Evolutionary conservation across 2,888 invertebrate species (phyloP), one percentile per base, ranked within the genome.

Genomic region (Hypomecis punctinalis): DNA sequence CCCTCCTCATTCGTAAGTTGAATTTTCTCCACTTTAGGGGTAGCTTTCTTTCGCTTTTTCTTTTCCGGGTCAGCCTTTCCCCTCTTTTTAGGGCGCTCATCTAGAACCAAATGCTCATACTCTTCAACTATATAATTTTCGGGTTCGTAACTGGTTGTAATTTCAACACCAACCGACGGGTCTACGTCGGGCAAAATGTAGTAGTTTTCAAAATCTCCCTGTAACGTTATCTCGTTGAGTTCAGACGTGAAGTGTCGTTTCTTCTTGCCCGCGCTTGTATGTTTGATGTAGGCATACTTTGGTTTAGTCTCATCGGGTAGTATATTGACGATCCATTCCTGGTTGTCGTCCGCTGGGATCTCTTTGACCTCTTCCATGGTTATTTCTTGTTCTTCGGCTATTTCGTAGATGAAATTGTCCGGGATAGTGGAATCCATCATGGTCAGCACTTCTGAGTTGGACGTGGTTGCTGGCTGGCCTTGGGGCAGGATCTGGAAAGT

Each of bases 301-400:
- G 91, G 88, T 42, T 88, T 89, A 0, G 78, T 64, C 0, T 87
- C 86, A 0, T 91, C 91, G 0, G 91, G 90, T 0, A 91, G 60
- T 0, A 92, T 90, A 56, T 91, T 92, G 0, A 92, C 90, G 1
- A 85, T 88, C 93, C 92, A 92, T n/a, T 91, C 90, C 0, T 81
- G 78, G 63, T 83, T 82, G 0, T 82, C 85, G 0, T 79, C 63
- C 0, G 79, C 75, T 0, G 90, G 86, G 9, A 90, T 90, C 54
- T 91, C 91, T 53, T 88, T 90, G 0, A 88, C 90, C 42, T 91
- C 92, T 9, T 93, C 92, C 91, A 91, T 91, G 0, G 85, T 77
- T 5, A 93, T 92, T 67, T 93, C 93, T 59, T 93, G 92, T 58
- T 93, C 93, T 35, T 92, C 91, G 0, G 91, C 93, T n/a, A 93